A percentile compares a stretch with the other conserved stretches of the same genome.
Evolutionary conservation across 2,797 vertebrate species (phyloP).

Genomic region (Aulostomus chinensis): DNA sequence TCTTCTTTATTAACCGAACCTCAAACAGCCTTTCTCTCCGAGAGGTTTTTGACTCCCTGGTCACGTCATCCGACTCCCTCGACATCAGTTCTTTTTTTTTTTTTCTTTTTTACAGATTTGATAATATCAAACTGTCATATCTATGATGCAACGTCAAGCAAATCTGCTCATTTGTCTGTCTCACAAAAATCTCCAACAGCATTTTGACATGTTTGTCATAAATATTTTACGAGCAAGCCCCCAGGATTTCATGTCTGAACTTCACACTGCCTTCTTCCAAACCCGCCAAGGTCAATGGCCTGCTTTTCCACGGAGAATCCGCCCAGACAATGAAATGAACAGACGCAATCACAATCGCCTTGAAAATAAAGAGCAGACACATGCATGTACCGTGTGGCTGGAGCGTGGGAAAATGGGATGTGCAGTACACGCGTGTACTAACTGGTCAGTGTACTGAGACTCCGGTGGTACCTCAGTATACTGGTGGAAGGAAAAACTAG

Average conservation of each 20-base stretch:
- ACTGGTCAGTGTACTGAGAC: no score
- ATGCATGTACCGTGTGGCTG: no score
- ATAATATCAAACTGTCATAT: conserved; percentile 59
- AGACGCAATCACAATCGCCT: no score
- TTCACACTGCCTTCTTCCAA: conserved; percentile 31
- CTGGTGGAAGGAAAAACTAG: no score
- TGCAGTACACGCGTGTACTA: no score
- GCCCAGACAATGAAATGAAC: conserved; percentile 15
- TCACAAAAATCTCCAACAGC: conserved; percentile 51
- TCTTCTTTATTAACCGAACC: neutral
- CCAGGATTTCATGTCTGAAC: conserved; percentile 39
- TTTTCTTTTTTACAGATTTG: conserved; percentile 53
- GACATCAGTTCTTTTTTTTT: conserved; percentile 40
- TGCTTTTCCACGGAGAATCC: conserved; percentile 16
- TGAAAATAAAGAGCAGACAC: no score
- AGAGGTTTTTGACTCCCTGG: conserved; percentile 29
- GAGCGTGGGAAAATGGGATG: no score
- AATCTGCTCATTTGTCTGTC: conserved; percentile 71
- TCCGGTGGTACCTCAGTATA: no score
- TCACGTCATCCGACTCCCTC: conserved; percentile 36
- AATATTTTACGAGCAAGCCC: conserved; percentile 63
- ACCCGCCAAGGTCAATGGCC: conserved; percentile 44
- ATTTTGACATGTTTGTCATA: conserved; percentile 65
- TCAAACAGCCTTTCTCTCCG: neutral
- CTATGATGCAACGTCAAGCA: conserved; percentile 72